Conservation (phyloP, 2,113 vertebrate species). For the human (Homo sapiens) region DNA sequence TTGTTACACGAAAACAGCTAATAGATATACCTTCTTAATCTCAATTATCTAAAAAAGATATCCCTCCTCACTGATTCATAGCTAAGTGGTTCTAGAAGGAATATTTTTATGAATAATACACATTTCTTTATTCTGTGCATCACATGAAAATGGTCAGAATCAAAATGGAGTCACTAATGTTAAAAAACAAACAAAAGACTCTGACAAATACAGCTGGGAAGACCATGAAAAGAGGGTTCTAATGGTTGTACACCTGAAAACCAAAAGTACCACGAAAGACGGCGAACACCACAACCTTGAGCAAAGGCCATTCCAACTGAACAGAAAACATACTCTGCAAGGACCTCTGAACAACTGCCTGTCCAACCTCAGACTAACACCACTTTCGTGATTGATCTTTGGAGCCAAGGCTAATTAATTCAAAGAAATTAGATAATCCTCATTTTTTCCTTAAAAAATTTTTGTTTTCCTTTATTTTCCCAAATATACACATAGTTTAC, state of each 20-base stretch:
- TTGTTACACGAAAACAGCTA: not conserved
- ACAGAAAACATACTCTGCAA: not conserved
- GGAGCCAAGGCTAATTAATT: not conserved
- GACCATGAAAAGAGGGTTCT: not conserved
- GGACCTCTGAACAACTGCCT: not conserved
- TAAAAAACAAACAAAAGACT: not conserved
- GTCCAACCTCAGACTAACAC: not conserved
- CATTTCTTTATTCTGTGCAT: not conserved
- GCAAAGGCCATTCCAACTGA: not conserved
- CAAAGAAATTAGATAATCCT: not conserved
- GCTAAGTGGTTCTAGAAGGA: not conserved
- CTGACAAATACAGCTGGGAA: not conserved
- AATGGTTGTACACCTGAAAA: not conserved
- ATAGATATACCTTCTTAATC: not conserved
- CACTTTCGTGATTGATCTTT: not conserved
- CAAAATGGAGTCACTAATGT: not conserved
- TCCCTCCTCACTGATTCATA: not conserved
- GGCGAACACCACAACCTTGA: not conserved
- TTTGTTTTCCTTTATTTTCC: not conserved
- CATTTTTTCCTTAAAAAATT: not conserved
- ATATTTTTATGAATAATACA: not conserved
- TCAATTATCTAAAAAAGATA: not conserved
- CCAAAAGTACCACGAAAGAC: not conserved
- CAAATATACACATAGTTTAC: not conserved
- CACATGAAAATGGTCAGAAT: not conserved